phyloP scores from a whole-genome alignment of 1,140 invertebrate species.

The Drosophila neocordata region DNA sequence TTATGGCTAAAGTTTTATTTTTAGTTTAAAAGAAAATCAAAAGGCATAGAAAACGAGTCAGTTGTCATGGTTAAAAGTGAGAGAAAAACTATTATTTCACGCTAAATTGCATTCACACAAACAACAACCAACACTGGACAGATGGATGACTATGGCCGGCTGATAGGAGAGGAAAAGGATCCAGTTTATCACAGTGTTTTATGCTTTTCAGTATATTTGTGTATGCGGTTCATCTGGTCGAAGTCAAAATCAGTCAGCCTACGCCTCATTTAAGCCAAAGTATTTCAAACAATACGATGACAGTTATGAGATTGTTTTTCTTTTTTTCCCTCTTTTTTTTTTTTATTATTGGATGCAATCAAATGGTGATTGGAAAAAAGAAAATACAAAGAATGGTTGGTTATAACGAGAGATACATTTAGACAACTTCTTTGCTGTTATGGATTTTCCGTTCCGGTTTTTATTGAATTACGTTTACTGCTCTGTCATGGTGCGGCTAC shows the following conservation, averaged over 20 bases:
- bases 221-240: constrained; percentile 33
- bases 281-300: constrained; percentile 55
- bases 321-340: background rate
- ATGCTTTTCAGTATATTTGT: constrained; percentile 44
- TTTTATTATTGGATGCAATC: background rate
- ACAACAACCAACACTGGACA: background rate
- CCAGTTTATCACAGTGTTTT: constrained; percentile 30
- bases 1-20: constrained; percentile 5
- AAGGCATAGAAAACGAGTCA: background rate
- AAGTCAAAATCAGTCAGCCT: constrained; percentile 24
- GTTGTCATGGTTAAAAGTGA: background rate
- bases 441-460: constrained; percentile 5
- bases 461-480: constrained; percentile 51
- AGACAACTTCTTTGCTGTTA: background rate
- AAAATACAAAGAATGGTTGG: background rate
- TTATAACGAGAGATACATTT: background rate
- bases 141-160: constrained; percentile 18
- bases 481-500: constrained; percentile 27
- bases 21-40: background rate
- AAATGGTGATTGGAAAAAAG: constrained; percentile 12
- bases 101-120: constrained; percentile 36
- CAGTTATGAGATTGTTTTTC: constrained; percentile 52
- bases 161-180: background rate
- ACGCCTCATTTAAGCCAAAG: constrained; percentile 56
- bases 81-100: constrained; percentile 31